Evolutionary conservation across 1,140 invertebrate genomes (phyloP).

Genomic region (Listronotus oregonensis): DNA sequence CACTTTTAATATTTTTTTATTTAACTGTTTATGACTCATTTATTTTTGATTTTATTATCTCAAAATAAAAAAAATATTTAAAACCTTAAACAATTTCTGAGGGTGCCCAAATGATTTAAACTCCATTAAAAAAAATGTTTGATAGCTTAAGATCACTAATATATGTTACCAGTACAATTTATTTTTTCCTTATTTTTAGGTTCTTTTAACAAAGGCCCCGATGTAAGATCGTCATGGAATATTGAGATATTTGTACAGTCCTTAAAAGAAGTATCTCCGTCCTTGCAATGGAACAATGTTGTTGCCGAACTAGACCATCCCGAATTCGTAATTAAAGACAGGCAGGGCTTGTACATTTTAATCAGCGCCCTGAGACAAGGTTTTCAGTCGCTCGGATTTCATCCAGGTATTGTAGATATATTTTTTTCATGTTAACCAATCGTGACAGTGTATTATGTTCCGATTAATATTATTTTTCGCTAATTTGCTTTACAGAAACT

Average conservation of each 20-base stretch:
- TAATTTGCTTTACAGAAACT: conserved; percentile 10
- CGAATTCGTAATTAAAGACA: conserved; percentile 86
- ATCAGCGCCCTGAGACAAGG: conserved; percentile 80
- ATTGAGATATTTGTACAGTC: conserved; percentile 90
- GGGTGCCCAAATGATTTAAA: too few species aligned
- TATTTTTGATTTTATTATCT: too few species aligned
- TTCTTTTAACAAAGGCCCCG: conserved; percentile 49
- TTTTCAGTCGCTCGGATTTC: conserved; percentile 74
- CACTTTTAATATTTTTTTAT: too few species aligned
- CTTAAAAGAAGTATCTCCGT: conserved; percentile 85
- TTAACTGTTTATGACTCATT: too few species aligned
- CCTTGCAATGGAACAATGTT: conserved; percentile 91
- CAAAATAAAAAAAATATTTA: too few species aligned
- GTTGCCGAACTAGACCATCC: conserved; percentile 87
- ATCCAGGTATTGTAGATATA: conserved; percentile 76
- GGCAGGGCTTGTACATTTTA: conserved; percentile 79
- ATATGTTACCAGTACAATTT: too few species aligned
- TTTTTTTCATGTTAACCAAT: neutral
- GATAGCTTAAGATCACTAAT: too few species aligned
- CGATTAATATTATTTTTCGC: too few species aligned
- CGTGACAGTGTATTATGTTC: neutral
- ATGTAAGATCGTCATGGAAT: conserved; percentile 78
- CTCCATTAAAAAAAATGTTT: too few species aligned
- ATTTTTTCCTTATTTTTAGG: conserved; percentile 65
- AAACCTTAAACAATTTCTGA: too few species aligned